Evolutionary conservation across 1,140 invertebrate species (phyloP).

Genomic region (Dufourea novaeangliae): DNA sequence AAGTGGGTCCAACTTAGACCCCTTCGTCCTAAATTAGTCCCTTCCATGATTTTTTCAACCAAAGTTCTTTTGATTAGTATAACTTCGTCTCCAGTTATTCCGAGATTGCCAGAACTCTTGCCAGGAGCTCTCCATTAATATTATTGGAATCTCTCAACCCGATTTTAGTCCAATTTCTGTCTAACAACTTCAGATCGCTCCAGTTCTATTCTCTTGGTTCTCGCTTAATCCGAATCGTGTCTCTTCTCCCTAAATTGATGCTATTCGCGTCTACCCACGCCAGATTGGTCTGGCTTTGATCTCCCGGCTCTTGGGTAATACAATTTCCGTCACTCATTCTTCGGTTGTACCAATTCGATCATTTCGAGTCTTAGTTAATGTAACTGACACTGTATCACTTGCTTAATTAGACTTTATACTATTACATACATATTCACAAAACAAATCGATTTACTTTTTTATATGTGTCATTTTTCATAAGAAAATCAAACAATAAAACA

Average conservation of each 20-base stretch:
- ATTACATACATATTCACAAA: too few species aligned
- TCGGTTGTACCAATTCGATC: neutral
- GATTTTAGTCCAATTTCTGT: neutral
- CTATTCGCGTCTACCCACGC: neutral
- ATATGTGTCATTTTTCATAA: too few species aligned
- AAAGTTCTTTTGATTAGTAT: too few species aligned
- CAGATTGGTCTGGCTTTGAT: too few species aligned
- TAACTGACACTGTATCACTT: neutral
- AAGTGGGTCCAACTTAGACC: too few species aligned
- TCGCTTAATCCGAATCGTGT: neutral
- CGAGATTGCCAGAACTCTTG: too few species aligned
- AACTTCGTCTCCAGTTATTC: too few species aligned
- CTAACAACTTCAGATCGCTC: neutral
- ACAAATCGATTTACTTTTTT: too few species aligned
- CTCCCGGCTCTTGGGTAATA: neutral
- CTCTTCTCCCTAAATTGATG: neutral
- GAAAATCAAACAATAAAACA: too few species aligned
- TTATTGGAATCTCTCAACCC: neutral
- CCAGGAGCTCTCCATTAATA: neutral
- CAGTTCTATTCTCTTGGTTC: neutral
- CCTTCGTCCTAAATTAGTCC: too few species aligned
- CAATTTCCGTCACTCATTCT: neutral
- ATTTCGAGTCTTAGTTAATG: neutral
- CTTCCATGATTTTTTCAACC: too few species aligned
- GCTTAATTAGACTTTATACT: neutral